Evolutionary conservation across 2,113 vertebrate species (phyloP), one percentile per base, ranked within the genome.

Genomic region (Corythornis vintsioides): DNA sequence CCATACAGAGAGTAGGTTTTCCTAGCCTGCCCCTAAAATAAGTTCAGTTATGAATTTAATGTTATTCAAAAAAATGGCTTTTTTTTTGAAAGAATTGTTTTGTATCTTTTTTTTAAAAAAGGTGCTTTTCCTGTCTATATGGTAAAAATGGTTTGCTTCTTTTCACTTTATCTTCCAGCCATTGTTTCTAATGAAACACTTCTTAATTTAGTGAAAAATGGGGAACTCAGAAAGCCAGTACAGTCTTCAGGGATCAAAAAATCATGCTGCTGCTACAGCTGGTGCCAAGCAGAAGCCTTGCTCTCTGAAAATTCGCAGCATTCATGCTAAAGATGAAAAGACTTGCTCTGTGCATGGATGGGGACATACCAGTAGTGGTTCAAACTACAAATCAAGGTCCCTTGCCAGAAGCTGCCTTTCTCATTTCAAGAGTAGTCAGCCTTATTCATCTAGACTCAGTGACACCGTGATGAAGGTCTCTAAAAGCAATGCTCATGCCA

Each of bases 181-280:
- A 48, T 70, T 92, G 48, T 80, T 95, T 84, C 82, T 96, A 75
- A 94, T 63, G 45, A 63, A 85, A 50, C 80, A 81, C 13, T 88
- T 93, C 79, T 97, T 90, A 56, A 66, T 97, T 92, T 97, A 98
- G 98, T 97, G 94, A 82, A 98, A 89, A 72, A 99, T 99, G 99
- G 99, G 99, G 76, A 99, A 99, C 97, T 99, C 99, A 22, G 99
- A 99, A 97, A 99, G 99, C 96, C 99, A 99, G 63, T 99, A 99
- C 94, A 99, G 98, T 93, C 97, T 99, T 91, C 99, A 99, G 95
- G 98, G 98, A 76, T 95, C 98, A 14, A 98, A 98, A 97, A 98
- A 95, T 80, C 98, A 97, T 31, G 72, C 94, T 95, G 97, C 92
- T 66, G 75, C 98, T 40, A 73, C 98, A 66, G 87, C 98, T 13